Conservation (phyloP, 2,113 vertebrate genomes). For the Microtus pennsylvanicus region DNA sequence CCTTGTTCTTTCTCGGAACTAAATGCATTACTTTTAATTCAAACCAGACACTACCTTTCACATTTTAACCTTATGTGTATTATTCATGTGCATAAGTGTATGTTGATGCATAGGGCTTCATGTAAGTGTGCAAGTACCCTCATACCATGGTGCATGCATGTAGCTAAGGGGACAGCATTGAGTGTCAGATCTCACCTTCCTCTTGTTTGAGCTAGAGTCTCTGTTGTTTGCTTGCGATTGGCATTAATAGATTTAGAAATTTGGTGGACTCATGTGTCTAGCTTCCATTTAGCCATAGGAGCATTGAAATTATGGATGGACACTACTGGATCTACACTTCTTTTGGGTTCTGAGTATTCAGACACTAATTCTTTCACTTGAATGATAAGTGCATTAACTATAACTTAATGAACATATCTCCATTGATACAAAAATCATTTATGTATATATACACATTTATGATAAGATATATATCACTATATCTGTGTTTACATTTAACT, state of each 20-base stretch:
- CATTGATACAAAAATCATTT: not conserved
- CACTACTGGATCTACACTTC: not conserved
- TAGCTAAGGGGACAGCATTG: not conserved
- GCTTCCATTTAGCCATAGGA: not conserved
- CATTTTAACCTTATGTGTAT: not conserved
- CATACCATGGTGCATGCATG: not conserved
- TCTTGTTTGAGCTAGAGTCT: not conserved
- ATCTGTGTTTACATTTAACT: not conserved
- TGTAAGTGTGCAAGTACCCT: not conserved
- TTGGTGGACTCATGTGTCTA: not conserved
- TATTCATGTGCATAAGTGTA: not conserved
- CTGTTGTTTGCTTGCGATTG: not conserved
- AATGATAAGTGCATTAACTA: not conserved
- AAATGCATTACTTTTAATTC: not conserved
- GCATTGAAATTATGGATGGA: not conserved
- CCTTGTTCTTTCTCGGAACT: not conserved
- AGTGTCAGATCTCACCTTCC: not conserved
- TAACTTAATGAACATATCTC: not conserved
- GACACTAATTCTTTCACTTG: not conserved
- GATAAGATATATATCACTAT: not conserved
- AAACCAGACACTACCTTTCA: not conserved
- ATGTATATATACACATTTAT: not conserved
- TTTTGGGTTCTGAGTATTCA: not conserved
- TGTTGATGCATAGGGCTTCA: not conserved
- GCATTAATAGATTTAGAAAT: not conserved